A percentile compares a stretch with the other conserved stretches of the same genome.
Conservation (phyloP, 2,888 invertebrate species). For the Nephrotoma flavescens region DNA sequence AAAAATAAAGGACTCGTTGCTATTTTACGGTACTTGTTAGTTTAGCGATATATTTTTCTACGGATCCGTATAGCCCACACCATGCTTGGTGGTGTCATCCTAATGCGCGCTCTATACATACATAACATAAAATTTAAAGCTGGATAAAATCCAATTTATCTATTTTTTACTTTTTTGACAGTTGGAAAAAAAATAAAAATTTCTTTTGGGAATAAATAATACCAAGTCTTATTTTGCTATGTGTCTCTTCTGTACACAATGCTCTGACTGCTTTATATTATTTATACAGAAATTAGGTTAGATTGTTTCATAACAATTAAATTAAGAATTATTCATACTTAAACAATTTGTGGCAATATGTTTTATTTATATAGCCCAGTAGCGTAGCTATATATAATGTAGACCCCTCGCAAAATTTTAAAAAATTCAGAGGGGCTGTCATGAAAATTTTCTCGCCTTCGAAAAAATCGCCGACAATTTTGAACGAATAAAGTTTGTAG, state of each 20-base stretch:
- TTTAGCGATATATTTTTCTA: neutral
- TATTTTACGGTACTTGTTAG: neutral
- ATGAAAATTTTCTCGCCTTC: too few species aligned
- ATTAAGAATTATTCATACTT: neutral
- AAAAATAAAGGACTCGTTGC: neutral
- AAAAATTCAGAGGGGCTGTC: too few species aligned
- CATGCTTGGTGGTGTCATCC: neutral
- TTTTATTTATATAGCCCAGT: too few species aligned
- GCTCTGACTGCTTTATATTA: neutral
- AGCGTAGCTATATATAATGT: too few species aligned
- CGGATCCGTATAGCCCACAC: too few species aligned
- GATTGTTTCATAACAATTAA: neutral
- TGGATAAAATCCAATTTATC: neutral
- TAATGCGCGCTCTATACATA: neutral
- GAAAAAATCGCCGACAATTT: too few species aligned
- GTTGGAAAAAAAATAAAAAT: neutral
- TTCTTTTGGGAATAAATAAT: neutral
- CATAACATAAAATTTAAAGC: neutral
- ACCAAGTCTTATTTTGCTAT: neutral
- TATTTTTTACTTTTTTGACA: neutral
- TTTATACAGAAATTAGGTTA: neutral
- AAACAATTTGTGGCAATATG: neutral
- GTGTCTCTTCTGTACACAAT: neutral
- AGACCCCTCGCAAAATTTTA: too few species aligned
- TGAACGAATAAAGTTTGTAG: too few species aligned